These are phyloP conservation scores for Leptonema lineaticorne DNA, from an alignment of 1,140 invertebrate genomes.

Conservation along the genomic window DNA sequence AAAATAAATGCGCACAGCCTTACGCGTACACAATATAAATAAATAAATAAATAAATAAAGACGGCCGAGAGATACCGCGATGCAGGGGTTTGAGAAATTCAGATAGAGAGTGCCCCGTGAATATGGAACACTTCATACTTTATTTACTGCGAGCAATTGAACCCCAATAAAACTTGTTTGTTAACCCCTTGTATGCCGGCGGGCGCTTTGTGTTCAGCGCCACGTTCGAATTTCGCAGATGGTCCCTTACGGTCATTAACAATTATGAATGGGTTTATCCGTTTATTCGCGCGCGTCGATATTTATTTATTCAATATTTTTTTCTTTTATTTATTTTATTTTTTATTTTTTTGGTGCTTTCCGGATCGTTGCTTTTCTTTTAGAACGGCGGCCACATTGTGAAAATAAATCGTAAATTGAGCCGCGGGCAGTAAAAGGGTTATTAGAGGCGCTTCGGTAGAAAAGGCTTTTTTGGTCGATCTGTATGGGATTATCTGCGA, in stretches of 20 bases:
- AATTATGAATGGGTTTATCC: slow-evolving; percentile 42
- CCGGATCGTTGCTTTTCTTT: background rate
- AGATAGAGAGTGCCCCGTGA: slow-evolving; percentile 34
- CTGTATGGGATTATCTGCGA: slow-evolving; percentile 2
- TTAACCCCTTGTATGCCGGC: slow-evolving; percentile 46
- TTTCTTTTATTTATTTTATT: slow-evolving; percentile 25
- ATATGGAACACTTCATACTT: slow-evolving; percentile 56
- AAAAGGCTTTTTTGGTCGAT: slow-evolving; percentile 8
- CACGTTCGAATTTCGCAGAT: slow-evolving; percentile 24
- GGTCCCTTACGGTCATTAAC: slow-evolving; percentile 39
- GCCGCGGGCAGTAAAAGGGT: slow-evolving; percentile 7
- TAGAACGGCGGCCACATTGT: slow-evolving; percentile 10
- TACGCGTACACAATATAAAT: slow-evolving; percentile 1
- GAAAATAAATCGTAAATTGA: slow-evolving; percentile 34
- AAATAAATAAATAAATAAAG: slow-evolving; percentile 13
- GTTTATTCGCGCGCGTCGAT: slow-evolving; percentile 21
- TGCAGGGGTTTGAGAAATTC: too few species aligned
- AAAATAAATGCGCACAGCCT: background rate
- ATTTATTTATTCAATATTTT: too few species aligned
- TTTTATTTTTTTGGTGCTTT: background rate
- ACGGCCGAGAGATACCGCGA: slow-evolving; percentile 46
- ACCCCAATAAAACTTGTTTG: slow-evolving; percentile 53
- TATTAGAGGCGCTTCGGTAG: background rate
- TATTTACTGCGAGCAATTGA: slow-evolving; percentile 59
- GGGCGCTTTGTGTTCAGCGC: slow-evolving; percentile 14